Evolutionary conservation across 2,113 vertebrate genomes (phyloP), one percentile per base, ranked within the genome.

Genomic region (Sylvietta virens): DNA sequence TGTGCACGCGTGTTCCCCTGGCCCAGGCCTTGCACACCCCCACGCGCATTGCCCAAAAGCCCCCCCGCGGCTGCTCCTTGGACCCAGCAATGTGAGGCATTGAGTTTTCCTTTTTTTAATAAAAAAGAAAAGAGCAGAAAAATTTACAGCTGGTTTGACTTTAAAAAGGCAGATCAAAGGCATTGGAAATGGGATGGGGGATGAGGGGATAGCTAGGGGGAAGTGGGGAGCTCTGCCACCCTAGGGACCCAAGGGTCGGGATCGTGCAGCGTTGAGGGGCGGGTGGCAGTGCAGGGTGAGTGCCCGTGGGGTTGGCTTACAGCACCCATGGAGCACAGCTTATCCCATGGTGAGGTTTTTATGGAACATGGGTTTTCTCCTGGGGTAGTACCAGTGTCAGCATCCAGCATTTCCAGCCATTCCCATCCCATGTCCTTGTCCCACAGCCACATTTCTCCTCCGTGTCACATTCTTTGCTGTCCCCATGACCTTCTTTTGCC

Each of bases 81-180:
- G 12, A 37, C 15, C 14, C 71, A 37, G 33, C 48, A 53, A 26
- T 30, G 71, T 6, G 5, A 14, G 2, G 3, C 30, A 0, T 17
- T 13, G 48, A 9, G 6, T 71, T 86, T 86, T 92, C 58, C 17
- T 60, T 42, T 90, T 90, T 96, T 97, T 96, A 95, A 96, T 95
- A 88, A 78, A 88, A 94, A 95, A 91, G 58, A 72, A 73, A 92
- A 92, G 35, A 77, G 35, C 42, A 70, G 64, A 54, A 69, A 73
- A 61, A 90, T 73, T 14, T 83, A 90, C 92, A 94, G 53, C 90
- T 62, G 61, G 54, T 39, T 62, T 5, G 28, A 18, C 51, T 80
- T 50, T 13, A 35, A 61, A 79, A 70, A 79, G 48, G 48, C 42
- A 26, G 57, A 22, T 48, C 40, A 15, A 64, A 35, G 42, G 12